Base-by-base conservation (phyloP, 2,888 invertebrate genomes). In the Camptogramma bilineatum region DNA sequence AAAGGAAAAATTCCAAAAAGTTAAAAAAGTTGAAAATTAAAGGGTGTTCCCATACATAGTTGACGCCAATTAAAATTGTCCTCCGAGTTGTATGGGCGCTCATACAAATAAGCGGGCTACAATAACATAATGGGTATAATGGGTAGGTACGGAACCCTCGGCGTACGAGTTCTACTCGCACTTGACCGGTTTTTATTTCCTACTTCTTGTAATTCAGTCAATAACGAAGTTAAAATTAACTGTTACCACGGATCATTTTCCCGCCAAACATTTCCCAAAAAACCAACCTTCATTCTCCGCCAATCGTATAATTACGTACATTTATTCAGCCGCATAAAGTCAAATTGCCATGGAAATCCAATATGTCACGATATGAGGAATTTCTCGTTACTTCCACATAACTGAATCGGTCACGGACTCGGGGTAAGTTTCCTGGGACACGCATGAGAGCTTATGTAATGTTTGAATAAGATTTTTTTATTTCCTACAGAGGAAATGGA, bases 331-430 rank as follows among this genome's bases (percentile, higher is more conserved):
- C 61, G 44, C 62, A 52, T 61, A 52, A 60, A 57, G 52, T 58
- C 63, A 64, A 69, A 66, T 68, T 61, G 52, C 66, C 59, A 58
- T 62, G 56, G 63, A 69, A 71, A 65, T 59, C 64, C 60, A 68
- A 71, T 69, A 68, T 54, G 60, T 71, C 72, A 71, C 73, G 64
- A 62, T 58, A 62, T 70, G 68, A 70, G 62, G 67, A 67, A 71
- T 70, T 69, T 62, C 69, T 69, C 64, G 65, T 68, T 60, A 64
- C 62, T 62, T 65, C 59, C 48, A 63, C 60, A 64, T 53, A 70
- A 67, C 60, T 60, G 60, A 62, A 62, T 57, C 56, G 66, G 71
- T 68, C 69, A 70, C 62, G 66, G 64, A 53, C 58, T 64, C 21
- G 47, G 46, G 54, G 52, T 62, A 50, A 62, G 65, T 62, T 64